Conservation (phyloP, 2,113 vertebrate genomes). For the Otocyon megalotis region DNA sequence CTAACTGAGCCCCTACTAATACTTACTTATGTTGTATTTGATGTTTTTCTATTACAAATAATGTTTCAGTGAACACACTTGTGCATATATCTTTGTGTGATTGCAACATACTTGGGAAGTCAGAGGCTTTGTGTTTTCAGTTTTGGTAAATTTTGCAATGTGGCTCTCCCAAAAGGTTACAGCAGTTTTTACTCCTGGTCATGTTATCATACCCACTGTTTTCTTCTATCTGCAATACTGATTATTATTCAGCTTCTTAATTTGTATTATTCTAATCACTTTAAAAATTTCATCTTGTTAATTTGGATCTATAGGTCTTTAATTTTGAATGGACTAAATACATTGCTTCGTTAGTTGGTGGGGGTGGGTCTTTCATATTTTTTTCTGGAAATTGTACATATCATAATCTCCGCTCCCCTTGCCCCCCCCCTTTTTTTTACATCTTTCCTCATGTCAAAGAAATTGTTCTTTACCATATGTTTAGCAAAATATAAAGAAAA, state of each 20-base stretch:
- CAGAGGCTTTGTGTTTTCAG: not conserved
- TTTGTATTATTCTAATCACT: not conserved
- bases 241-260: not conserved
- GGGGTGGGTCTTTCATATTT: not conserved
- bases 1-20: not conserved
- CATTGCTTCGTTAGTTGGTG: not conserved
- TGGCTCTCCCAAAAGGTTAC: not conserved
- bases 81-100: not conserved
- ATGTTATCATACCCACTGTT: not conserved
- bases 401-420: not conserved
- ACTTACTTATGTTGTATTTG: slow-evolving; percentile 13
- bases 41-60: slow-evolving; percentile 41
- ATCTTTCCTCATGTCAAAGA: not conserved
- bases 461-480: not conserved
- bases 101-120: slow-evolving; percentile 26
- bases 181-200: not conserved
- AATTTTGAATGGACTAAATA: not conserved
- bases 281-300: slow-evolving; percentile 6
- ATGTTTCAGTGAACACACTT: not conserved
- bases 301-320: slow-evolving; percentile 11
- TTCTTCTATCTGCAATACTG: not conserved
- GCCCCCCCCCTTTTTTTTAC: not conserved
- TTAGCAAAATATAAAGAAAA: slow-evolving; percentile 24
- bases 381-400: not conserved
- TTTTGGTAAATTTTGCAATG: not conserved